A percentile compares a stretch with the other conserved stretches of the same genome.
Conservation (phyloP, 2,797 vertebrate species). For the Pseudopleuronectes americanus region DNA sequence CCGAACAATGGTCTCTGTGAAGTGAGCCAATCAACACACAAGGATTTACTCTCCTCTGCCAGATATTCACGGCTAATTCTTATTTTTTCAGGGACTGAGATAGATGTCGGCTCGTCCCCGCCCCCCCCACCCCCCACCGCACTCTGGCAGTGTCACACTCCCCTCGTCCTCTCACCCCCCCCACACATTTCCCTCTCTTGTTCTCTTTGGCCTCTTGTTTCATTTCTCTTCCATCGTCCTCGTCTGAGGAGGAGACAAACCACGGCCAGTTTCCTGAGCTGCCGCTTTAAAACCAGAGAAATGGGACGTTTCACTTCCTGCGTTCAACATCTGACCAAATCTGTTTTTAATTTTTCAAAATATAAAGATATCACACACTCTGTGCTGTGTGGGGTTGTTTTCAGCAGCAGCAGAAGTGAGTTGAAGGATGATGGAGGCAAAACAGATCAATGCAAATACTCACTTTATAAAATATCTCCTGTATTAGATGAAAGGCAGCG, state of each 20-base stretch:
- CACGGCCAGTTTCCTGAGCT: slow-evolving; percentile 5
- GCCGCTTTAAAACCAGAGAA: not conserved
- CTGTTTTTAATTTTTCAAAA: too few relatives aligned
- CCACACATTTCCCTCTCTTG: slow-evolving; percentile 18
- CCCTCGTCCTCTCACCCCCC: not conserved
- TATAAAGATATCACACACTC: too few relatives aligned
- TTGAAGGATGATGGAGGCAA: too few relatives aligned
- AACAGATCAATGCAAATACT: too few relatives aligned
- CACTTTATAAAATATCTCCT: too few relatives aligned
- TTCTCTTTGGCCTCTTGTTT: slow-evolving; percentile 1
- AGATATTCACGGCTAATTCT: slow-evolving; percentile 39
- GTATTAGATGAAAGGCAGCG: not conserved
- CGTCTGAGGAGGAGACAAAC: slow-evolving; percentile 1
- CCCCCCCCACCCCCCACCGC: too few relatives aligned
- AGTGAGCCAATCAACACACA: slow-evolving; percentile 41
- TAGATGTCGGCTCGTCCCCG: not conserved
- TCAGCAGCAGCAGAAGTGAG: too few relatives aligned
- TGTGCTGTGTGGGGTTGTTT: too few relatives aligned
- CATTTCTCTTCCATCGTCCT: not conserved
- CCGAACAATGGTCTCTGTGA: slow-evolving; percentile 59
- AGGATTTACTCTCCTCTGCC: slow-evolving; percentile 16
- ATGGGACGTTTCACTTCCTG: not conserved
- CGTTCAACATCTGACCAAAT: not conserved
- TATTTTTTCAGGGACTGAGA: slow-evolving; percentile 28
- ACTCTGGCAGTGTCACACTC: slow-evolving; percentile 14